A percentile compares a stretch with the other conserved stretches of the same genome.
Evolutionary conservation across 1,140 invertebrate species (phyloP).

Genomic region (Radopholus similis): DNA sequence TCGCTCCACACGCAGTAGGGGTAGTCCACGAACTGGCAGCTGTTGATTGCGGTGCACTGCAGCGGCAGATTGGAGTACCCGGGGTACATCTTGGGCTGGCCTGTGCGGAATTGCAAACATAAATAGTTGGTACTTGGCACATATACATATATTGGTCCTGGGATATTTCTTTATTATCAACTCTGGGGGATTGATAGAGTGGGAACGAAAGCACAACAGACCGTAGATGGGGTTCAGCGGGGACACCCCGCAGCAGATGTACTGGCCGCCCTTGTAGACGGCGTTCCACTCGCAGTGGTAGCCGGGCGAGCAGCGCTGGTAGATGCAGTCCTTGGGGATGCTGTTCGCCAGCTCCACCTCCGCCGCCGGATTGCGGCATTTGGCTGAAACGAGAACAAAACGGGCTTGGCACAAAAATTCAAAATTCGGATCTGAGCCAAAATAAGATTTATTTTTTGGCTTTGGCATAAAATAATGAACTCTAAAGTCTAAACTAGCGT

Average conservation of each 20-base stretch:
- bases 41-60: slow-evolving; percentile 45
- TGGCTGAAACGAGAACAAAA: slow-evolving; percentile 22
- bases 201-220: slow-evolving; percentile 1
- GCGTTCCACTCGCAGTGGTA: slow-evolving; percentile 45
- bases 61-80: slow-evolving; percentile 43
- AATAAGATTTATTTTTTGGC: not conserved
- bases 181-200: not conserved
- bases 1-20: slow-evolving; percentile 46
- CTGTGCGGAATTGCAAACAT: slow-evolving; percentile 12
- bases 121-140: not conserved
- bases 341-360: slow-evolving; percentile 24
- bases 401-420: not conserved
- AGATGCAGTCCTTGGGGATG: slow-evolving; percentile 44
- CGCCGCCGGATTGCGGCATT: slow-evolving; percentile 35
- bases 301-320: slow-evolving; percentile 31
- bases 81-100: slow-evolving; percentile 42
- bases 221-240: slow-evolving; percentile 19
- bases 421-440: not conserved
- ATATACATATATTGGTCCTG: not conserved
- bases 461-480: not conserved
- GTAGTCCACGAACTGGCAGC: slow-evolving; percentile 43
- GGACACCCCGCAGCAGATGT: slow-evolving; percentile 39
- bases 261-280: slow-evolving; percentile 38
- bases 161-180: no score
- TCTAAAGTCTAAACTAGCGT: not conserved